These are phyloP conservation scores for Gymnothorax reevesii DNA, from an alignment of 2,797 vertebrate genomes.

Conservation along the genomic window DNA sequence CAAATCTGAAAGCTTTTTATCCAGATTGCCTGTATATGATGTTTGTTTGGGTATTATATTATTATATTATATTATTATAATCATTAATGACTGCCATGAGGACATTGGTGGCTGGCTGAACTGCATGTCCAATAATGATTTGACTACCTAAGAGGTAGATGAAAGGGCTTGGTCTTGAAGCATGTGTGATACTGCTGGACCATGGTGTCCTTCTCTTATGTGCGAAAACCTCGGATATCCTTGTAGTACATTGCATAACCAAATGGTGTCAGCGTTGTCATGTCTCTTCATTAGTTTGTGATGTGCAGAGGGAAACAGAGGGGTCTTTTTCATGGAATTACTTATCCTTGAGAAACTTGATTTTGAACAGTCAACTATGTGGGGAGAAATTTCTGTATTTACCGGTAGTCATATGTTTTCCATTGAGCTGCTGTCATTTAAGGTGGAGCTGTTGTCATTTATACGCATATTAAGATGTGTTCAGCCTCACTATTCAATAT, in stretches of 20 bases:
- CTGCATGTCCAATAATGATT: not conserved
- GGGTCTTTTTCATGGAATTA: not conserved
- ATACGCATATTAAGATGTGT: not conserved
- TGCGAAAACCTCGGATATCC: not conserved
- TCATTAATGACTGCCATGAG: not conserved
- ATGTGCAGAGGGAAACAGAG: not conserved
- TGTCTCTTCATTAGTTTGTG: not conserved
- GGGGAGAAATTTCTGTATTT: not conserved
- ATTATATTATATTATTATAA: not conserved
- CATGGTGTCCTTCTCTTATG: not conserved
- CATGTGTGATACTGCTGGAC: not conserved
- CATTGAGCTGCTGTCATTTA: not conserved
- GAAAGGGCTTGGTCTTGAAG: not conserved
- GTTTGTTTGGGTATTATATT: not conserved
- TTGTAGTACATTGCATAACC: conserved; percentile 14
- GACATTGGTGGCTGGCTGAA: not conserved
- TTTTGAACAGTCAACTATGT: not conserved
- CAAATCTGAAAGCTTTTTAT: not conserved
- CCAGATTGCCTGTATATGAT: not conserved
- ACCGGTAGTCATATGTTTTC: not conserved
- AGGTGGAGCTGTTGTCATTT: not conserved
- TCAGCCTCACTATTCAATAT: not conserved
- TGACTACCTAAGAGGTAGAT: not conserved
- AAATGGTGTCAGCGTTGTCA: conserved; percentile 27
- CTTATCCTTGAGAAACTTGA: not conserved